Evolutionary conservation across 2,113 vertebrate species (phyloP).

Genomic region (Andinoacara biseriatus): DNA sequence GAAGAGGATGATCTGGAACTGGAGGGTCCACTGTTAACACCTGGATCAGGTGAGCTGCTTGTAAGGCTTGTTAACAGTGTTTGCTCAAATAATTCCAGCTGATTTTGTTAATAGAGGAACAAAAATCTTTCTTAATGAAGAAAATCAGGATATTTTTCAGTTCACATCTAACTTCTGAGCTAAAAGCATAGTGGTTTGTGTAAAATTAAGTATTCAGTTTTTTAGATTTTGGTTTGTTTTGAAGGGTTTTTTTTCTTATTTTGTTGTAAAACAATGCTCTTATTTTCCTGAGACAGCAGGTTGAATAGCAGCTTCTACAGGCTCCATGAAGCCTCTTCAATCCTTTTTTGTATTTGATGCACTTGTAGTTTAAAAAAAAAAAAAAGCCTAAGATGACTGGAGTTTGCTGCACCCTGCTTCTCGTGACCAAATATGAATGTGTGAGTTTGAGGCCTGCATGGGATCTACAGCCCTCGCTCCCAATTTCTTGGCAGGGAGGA

Average conservation of each 20-base stretch:
- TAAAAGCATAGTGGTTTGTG: neutral
- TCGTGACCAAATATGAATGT: conserved; percentile 75
- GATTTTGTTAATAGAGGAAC: neutral
- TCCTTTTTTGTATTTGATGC: conserved; percentile 20
- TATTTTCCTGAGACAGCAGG: conserved; percentile 44
- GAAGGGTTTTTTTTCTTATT: neutral
- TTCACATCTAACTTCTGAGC: neutral
- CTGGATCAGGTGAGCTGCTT: conserved; percentile 87
- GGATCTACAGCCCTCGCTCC: conserved; percentile 59
- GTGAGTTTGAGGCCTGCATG: conserved; percentile 64
- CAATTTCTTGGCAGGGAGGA: conserved; percentile 69
- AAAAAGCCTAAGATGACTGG: conserved; percentile 48
- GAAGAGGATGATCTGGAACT: conserved; percentile 93
- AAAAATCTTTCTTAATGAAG: neutral
- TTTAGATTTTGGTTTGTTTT: conserved; percentile 1
- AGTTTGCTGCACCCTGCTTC: conserved; percentile 33
- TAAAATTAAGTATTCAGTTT: neutral
- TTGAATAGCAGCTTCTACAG: conserved; percentile 59
- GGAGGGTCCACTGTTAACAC: conserved; percentile 93
- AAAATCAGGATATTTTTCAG: neutral
- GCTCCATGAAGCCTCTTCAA: neutral
- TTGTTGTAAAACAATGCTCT: conserved; percentile 31
- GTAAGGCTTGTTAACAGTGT: neutral
- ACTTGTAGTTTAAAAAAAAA: conserved; percentile 3
- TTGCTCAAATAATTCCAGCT: neutral